A percentile compares a stretch with the other conserved stretches of the same genome.
Evolutionary conservation across 2,888 invertebrate species (phyloP).

Genomic region (Hydropsyche betteni): DNA sequence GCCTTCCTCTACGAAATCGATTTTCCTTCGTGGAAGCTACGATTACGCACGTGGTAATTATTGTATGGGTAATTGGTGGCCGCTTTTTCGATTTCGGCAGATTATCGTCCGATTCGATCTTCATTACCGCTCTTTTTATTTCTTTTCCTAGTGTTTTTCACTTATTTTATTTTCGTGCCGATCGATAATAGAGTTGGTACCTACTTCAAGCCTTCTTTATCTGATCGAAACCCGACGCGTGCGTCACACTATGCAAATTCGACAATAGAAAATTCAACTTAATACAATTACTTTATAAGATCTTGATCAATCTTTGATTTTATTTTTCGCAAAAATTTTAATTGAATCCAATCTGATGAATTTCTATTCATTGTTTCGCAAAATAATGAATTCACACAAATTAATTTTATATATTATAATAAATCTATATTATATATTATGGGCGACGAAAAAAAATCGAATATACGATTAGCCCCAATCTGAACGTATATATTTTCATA

Average conservation of each 20-base stretch:
- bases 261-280: not conserved
- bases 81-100: too few relatives aligned
- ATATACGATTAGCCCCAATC: conserved; percentile 2
- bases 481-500: not conserved
- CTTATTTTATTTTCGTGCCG: not conserved
- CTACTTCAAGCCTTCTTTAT: conserved; percentile 8
- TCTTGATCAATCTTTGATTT: too few relatives aligned
- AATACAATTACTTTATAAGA: not conserved
- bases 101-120: too few relatives aligned
- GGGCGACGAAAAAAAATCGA: too few relatives aligned
- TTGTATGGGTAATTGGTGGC: too few relatives aligned
- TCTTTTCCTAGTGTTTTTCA: not conserved
- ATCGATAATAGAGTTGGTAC: conserved; percentile 7
- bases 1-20: too few relatives aligned
- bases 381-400: not conserved
- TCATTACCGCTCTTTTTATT: not conserved
- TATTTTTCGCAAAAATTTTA: too few relatives aligned
- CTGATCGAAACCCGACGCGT: not conserved
- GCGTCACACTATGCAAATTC: conserved; percentile 21
- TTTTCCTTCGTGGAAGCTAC: too few relatives aligned
- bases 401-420: not conserved
- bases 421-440: not conserved
- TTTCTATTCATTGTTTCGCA: too few relatives aligned
- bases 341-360: too few relatives aligned
- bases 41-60: too few relatives aligned